phyloP scores from a whole-genome alignment of 2,888 invertebrate species.

The Lepidonotus clava region DNA sequence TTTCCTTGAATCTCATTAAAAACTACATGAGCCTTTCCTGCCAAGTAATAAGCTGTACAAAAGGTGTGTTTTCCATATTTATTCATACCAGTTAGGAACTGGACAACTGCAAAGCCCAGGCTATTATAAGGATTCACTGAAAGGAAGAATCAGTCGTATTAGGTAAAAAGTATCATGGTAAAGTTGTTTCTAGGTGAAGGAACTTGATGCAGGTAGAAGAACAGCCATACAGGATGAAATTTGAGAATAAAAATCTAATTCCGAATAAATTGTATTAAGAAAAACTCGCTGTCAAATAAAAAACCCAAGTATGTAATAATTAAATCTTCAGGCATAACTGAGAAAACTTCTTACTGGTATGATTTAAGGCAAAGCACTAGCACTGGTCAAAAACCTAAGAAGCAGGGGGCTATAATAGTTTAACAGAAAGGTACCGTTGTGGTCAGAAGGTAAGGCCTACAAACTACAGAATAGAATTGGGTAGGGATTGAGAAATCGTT shows the following conservation, averaged over 20 bases:
- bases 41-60: too few species aligned
- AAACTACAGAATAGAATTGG: constrained; percentile 43
- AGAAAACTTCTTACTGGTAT: neutral
- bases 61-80: too few species aligned
- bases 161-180: neutral
- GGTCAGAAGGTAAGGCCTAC: constrained; percentile 2
- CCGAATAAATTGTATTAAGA: neutral
- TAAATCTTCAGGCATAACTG: constrained; percentile 40
- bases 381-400: constrained; percentile 11
- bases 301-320: neutral
- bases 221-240: neutral
- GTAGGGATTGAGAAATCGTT: constrained; percentile 40
- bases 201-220: neutral
- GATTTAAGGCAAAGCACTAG: constrained; percentile 36
- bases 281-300: neutral
- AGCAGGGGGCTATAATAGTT: constrained; percentile 4
- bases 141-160: neutral
- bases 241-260: too few species aligned
- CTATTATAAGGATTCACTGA: too few species aligned
- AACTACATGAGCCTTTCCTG: too few species aligned
- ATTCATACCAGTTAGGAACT: too few species aligned
- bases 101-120: neutral
- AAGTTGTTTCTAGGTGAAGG: neutral
- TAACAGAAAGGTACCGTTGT: constrained; percentile 16
- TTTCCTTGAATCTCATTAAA: too few species aligned